Conservation (phyloP, 2,888 invertebrate genomes). For the Operophtera brumata region DNA sequence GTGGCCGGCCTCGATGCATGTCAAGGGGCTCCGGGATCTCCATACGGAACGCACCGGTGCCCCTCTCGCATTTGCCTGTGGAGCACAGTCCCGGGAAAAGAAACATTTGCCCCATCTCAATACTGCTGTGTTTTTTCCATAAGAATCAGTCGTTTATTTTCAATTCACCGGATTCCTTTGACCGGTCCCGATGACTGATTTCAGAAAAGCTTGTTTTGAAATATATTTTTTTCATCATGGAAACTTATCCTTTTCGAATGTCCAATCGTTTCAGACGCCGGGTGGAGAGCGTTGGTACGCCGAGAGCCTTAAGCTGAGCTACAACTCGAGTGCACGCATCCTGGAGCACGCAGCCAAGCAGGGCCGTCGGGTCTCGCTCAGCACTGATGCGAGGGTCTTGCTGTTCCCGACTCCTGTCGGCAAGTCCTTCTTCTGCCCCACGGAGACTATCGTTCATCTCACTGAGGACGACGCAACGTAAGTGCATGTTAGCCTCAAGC, state of each 20-base stretch:
- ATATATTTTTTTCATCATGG: no score
- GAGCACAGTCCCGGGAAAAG: no score
- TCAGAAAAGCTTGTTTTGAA: background rate
- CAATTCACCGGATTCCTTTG: no score
- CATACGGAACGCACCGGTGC: no score
- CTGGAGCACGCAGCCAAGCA: conserved; percentile 82
- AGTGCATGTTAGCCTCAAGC: conserved; percentile 77
- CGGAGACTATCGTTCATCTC: conserved; percentile 84
- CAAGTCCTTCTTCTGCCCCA: conserved; percentile 88
- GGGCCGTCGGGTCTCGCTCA: conserved; percentile 74
- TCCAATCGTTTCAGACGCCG: conserved; percentile 82
- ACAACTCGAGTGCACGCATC: conserved; percentile 83
- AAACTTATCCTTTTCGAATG: no score
- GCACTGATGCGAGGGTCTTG: conserved; percentile 81
- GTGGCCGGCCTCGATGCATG: no score
- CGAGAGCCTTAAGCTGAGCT: conserved; percentile 86
- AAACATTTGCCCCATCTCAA: no score
- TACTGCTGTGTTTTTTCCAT: no score
- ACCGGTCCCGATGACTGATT: no score
- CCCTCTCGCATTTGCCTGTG: no score
- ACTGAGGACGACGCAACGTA: conserved; percentile 75
- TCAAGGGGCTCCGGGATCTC: no score
- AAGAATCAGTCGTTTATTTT: no score
- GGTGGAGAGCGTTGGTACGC: conserved; percentile 95
- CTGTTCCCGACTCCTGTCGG: conserved; percentile 93